phyloP scores from a whole-genome alignment of 1,140 invertebrate species.

The Diorhabda sublineata region DNA sequence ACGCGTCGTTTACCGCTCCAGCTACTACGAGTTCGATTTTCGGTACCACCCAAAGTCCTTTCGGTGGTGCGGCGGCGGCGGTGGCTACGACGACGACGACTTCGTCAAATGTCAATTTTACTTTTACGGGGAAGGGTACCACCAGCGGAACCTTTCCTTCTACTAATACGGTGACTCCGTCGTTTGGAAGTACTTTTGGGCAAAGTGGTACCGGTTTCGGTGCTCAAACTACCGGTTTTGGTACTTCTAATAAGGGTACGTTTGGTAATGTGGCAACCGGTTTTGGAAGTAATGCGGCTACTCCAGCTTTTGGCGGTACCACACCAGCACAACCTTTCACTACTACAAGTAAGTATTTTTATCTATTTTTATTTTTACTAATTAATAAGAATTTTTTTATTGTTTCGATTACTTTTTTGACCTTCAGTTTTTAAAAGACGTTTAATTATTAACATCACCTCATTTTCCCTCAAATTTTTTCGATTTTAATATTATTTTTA shows the following conservation, averaged over 20 bases:
- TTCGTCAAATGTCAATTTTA: background rate
- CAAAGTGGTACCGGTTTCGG: background rate
- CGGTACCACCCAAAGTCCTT: conserved; percentile 3
- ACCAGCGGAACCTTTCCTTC: background rate
- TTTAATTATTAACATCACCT: background rate
- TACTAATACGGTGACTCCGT: background rate
- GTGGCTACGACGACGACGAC: background rate
- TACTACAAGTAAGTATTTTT: background rate
- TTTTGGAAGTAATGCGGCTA: background rate
- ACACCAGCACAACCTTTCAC: background rate
- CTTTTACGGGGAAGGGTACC: background rate
- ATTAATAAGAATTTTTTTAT: background rate
- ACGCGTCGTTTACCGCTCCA: background rate
- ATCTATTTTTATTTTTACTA: background rate
- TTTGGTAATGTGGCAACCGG: too few relatives aligned
- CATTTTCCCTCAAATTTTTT: background rate
- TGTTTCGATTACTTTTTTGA: background rate
- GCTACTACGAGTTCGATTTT: conserved; percentile 9
- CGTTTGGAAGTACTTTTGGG: background rate
- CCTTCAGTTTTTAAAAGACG: background rate
- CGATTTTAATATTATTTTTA: background rate
- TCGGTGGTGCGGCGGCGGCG: background rate
- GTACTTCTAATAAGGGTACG: background rate
- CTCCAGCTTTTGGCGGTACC: conserved; percentile 7
- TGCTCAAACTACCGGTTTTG: background rate